Conservation (phyloP, 2,113 vertebrate species). For the Tetrax tetrax region DNA sequence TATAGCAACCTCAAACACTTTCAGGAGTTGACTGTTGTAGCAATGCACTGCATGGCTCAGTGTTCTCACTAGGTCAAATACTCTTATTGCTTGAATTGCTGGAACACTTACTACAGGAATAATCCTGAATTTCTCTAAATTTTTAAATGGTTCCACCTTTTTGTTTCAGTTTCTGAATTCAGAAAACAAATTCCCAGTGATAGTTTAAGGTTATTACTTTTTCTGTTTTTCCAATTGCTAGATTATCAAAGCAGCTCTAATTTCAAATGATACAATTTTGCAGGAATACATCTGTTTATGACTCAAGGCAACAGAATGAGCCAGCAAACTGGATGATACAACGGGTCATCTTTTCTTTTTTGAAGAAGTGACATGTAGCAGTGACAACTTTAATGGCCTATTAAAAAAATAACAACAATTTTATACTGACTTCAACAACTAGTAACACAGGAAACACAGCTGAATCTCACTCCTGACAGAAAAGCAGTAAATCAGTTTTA, state of each 20-base stretch:
- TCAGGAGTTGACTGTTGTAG: background rate
- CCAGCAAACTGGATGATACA: background rate
- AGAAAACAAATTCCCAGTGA: background rate
- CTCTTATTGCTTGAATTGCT: background rate
- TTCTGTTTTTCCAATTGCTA: background rate
- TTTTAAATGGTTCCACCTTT: background rate
- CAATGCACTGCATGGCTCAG: background rate
- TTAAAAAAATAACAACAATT: background rate
- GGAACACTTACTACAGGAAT: background rate
- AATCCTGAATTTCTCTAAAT: background rate
- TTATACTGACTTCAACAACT: background rate
- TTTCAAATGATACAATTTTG: background rate
- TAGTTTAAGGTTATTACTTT: background rate
- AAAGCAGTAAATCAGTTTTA: background rate
- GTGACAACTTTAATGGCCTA: background rate
- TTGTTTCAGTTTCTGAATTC: background rate
- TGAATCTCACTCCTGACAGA: background rate
- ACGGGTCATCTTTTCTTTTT: background rate
- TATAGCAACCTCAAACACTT: background rate
- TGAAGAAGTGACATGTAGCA: background rate
- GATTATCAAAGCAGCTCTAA: background rate
- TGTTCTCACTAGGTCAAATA: background rate
- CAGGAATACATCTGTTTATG: background rate
- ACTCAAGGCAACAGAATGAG: background rate
- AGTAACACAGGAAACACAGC: background rate